A percentile compares a stretch with the other conserved stretches of the same genome.
phyloP scores from a whole-genome alignment of 2,888 invertebrate genomes.

The Drosophila setosimentum region DNA sequence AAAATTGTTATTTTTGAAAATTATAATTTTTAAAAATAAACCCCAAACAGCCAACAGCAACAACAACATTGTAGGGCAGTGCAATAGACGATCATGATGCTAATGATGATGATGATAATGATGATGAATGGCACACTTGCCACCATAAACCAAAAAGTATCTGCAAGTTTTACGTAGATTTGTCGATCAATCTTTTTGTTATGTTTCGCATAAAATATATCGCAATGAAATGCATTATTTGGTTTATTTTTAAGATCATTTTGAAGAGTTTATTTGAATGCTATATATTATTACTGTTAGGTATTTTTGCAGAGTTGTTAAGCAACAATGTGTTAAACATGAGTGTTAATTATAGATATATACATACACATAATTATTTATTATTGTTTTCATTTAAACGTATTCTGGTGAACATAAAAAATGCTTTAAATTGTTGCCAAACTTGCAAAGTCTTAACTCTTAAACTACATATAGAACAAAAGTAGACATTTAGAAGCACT shows the following conservation, averaged over 20 bases:
- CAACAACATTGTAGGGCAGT: constrained; percentile 33
- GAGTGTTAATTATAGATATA: no score
- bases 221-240: not conserved
- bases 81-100: constrained; percentile 31
- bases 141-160: constrained; percentile 17
- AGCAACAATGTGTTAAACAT: not conserved
- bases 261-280: not conserved
- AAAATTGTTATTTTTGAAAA: constrained; percentile 78
- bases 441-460: not conserved
- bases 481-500: not conserved
- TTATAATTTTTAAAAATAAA: constrained; percentile 79
- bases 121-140: constrained; percentile 37
- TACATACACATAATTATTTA: no score
- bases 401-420: no score
- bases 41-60: constrained; percentile 10
- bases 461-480: not conserved
- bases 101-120: constrained; percentile 25
- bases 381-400: no score
- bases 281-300: not conserved
- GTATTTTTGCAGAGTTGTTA: not conserved
- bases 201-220: not conserved
- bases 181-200: not conserved
- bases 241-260: not conserved
- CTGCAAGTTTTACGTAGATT: constrained; percentile 14
- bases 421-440: not conserved